A percentile compares a stretch with the other conserved stretches of the same genome.
These are phyloP conservation scores for Tangara arthus DNA, from an alignment of 2,797 vertebrate genomes.

Conservation along the genomic window DNA sequence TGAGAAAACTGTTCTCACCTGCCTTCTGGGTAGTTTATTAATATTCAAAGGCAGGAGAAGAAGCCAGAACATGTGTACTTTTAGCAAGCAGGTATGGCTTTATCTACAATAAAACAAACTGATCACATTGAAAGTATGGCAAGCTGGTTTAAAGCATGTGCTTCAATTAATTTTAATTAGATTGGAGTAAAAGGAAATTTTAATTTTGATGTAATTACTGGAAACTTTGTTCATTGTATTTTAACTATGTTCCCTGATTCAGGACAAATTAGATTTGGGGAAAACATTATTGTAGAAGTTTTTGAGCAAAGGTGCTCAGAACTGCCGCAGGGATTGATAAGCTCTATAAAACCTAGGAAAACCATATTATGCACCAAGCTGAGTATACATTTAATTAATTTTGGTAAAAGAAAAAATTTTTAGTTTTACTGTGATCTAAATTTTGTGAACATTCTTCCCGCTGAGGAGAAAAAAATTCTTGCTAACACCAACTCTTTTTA, in stretches of 20 bases:
- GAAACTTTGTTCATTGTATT: constrained; percentile 9
- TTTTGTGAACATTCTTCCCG: background rate
- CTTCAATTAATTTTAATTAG: constrained; percentile 60
- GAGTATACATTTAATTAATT: background rate
- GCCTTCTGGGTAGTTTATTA: constrained; percentile 22
- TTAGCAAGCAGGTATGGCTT: constrained; percentile 21
- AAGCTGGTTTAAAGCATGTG: background rate
- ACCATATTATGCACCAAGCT: background rate
- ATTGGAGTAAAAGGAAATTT: constrained; percentile 37
- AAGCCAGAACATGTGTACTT: background rate
- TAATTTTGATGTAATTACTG: constrained; percentile 18
- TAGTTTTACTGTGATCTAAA: background rate
- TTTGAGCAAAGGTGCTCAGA: background rate
- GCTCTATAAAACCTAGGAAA: background rate
- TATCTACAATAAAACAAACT: constrained; percentile 48
- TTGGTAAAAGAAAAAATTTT: background rate
- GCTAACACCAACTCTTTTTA: constrained; percentile 33
- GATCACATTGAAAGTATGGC: constrained; percentile 14
- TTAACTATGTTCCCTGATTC: constrained; percentile 22
- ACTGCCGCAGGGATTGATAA: background rate
- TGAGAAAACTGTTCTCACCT: background rate
- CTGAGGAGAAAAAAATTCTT: constrained; percentile 3
- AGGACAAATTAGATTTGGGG: constrained; percentile 3
- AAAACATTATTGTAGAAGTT: background rate
- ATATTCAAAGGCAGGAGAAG: constrained; percentile 1